Percentiles rank a stretch among this genome's conserved stretches.
These are phyloP conservation scores for Sphecodes monilicornis DNA, from an alignment of 2,888 invertebrate species.

Conservation along the genomic window DNA sequence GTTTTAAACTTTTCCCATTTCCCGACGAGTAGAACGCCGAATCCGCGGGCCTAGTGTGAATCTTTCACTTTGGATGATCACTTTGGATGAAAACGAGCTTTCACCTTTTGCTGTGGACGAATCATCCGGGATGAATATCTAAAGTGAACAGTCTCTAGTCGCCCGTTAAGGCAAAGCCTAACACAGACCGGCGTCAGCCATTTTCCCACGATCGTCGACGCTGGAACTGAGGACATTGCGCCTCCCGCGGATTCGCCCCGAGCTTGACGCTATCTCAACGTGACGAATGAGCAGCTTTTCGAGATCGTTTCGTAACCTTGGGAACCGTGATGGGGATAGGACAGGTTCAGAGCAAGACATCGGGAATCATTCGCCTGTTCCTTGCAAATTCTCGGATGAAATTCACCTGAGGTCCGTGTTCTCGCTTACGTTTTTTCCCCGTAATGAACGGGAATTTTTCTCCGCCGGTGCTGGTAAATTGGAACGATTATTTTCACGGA, in stretches of 20 bases:
- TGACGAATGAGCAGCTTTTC: constrained; percentile 68
- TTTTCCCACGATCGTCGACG: constrained; percentile 52
- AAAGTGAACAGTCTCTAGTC: too few relatives aligned
- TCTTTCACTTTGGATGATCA: too few relatives aligned
- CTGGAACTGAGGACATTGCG: constrained; percentile 50
- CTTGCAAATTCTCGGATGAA: constrained; percentile 42
- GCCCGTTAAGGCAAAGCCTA: neutral
- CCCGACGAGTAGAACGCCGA: too few relatives aligned
- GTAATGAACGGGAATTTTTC: constrained; percentile 3
- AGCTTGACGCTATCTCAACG: constrained; percentile 57
- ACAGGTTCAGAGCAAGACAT: neutral
- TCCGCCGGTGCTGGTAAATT: neutral
- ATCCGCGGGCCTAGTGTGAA: too few relatives aligned
- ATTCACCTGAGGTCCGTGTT: constrained; percentile 13
- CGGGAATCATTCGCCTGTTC: constrained; percentile 43
- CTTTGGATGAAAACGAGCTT: too few relatives aligned
- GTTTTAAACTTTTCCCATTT: too few relatives aligned
- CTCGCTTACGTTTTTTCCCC: neutral
- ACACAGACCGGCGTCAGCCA: constrained; percentile 18
- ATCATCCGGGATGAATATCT: too few relatives aligned
- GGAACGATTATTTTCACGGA: constrained; percentile 9
- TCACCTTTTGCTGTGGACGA: too few relatives aligned
- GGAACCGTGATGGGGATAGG: neutral
- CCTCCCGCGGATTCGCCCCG: constrained; percentile 51
- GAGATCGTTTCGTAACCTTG: constrained; percentile 40